Base-by-base conservation (phyloP, 2,888 invertebrate genomes). In the Diplolepis rosae region DNA sequence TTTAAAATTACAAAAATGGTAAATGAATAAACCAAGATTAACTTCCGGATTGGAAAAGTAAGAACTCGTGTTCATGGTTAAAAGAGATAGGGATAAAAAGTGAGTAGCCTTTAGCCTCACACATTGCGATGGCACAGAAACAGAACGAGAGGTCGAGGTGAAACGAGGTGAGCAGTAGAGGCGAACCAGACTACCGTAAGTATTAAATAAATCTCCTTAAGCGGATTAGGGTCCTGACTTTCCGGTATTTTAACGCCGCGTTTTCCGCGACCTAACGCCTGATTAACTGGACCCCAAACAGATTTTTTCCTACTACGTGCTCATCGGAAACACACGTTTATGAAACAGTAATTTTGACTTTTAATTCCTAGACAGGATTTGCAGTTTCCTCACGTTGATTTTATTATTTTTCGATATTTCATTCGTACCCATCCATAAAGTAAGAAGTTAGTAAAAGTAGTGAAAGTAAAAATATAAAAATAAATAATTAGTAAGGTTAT, bases 191-290 rank as follows among this genome's bases (percentile, higher is more conserved):
- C 80, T 80, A 83, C 83, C 83, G 82, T 83, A 83, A 84, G 86
- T 84, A 86, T 86, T 85, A 86, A 85, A 85, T 84, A 85, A 84
- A 84, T 85, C 83, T 84, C 81, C 81, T 85, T 86, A 85, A 86
- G 83, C 84, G 85, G 86, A 85, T 87, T 83, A 83, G 81, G 79
- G 79, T 80, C 74, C 80, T 83, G 82, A 83, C 83, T 85, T 85
- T 84, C 82, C 84, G 84, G 84, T 84, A 84, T 85, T 85, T 86
- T 85, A 85, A 85, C 84, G 79, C 82, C 77, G 79, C 84, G 80
- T 85, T 83, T 84, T 84, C 84, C 78, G 73, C 81, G 79, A 79
- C 81, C 82, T 82, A 83, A 81, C 80, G 78, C 81, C 78, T 79
- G 84, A 85, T 86, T 85, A 84, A 78, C 78, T 76, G 77, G 79